Base-by-base conservation (phyloP, 2,113 vertebrate species). In the Puntigrus tetrazona region DNA sequence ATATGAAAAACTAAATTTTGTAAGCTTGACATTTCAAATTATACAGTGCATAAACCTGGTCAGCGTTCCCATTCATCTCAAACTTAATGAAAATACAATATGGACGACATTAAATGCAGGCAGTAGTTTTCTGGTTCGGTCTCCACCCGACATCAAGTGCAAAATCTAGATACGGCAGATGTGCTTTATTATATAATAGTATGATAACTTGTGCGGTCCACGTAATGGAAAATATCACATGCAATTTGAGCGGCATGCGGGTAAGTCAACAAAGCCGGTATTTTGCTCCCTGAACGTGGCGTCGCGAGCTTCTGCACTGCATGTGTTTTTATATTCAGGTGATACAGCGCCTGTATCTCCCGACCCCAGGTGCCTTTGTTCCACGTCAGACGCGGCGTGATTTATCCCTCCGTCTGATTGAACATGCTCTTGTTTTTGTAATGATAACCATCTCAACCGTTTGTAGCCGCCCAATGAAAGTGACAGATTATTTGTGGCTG, bases 401-500 rank as follows among this genome's bases (percentile, higher is more conserved):
- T 82, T 67, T 78, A 85, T 82, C 76, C 81, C 76, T 84, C 29
- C 41, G 72, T 85, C 16, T 25, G 38, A 82, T 74, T 75, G 73
- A 84, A 78, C 83, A 73, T 55, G 83, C 82, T 82, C 78, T 73
- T 85, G 83, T 82, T 78, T 87, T 87, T 85, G 79, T 85, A 82
- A 74, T 47, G 86, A 87, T 87, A 87, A 85, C 72, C 85, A 82
- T 85, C 83, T 82, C 45, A 1, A 41, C 57, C 82, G 72, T 85
- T 88, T 69, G 80, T 79, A 85, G 65, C 57, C 57, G n/a, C 36
- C 81, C 34, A 80, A 83, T 82, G 78, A 84, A 85, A 75, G 81
- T 84, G 87, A 83, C 84, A 78, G 79, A 85, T 85, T 85, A 87
- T 78, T 84, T 78, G 78, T 75, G 87, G 67, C 80, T 80, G 52